These are phyloP conservation scores for Clarias macrocephalus DNA, from an alignment of 2,113 vertebrate species.

Conservation along the genomic window DNA sequence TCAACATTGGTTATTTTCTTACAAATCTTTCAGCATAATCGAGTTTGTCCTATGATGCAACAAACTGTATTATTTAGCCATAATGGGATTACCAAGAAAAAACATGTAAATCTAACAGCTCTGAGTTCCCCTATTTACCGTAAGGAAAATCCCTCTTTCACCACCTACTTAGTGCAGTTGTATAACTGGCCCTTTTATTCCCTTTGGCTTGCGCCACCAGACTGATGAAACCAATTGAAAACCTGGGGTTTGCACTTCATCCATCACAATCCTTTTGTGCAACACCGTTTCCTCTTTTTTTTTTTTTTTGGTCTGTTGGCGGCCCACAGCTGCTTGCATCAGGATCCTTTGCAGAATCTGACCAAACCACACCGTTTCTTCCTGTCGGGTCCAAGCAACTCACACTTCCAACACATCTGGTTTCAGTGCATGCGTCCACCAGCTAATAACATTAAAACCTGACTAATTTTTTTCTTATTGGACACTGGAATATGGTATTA, in stretches of 20 bases:
- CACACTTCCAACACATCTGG: constrained; percentile 8
- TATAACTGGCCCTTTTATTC: constrained; percentile 13
- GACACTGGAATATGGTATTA: background rate
- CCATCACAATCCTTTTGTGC: constrained; percentile 30
- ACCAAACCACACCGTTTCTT: constrained; percentile 23
- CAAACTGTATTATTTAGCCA: background rate
- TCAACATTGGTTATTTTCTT: background rate
- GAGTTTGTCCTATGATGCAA: background rate
- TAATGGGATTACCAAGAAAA: constrained; percentile 18
- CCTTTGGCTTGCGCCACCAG: background rate
- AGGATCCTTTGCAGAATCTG: constrained; percentile 11
- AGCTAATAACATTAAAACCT: background rate
- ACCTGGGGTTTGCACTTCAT: constrained; percentile 19
- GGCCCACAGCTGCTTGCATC: background rate
- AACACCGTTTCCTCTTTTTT: constrained; percentile 11
- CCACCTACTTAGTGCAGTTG: constrained; percentile 34
- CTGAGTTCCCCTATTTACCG: constrained; percentile 53
- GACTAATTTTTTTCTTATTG: background rate
- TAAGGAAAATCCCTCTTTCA: constrained; percentile 33
- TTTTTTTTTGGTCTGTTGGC: background rate
- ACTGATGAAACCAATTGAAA: constrained; percentile 34
- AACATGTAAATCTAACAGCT: constrained; percentile 32
- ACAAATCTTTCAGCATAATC: background rate
- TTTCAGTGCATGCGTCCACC: background rate
- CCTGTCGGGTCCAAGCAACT: background rate